These are phyloP conservation scores for Cyrtodaria siliqua DNA, from an alignment of 2,888 invertebrate genomes.

Conservation along the genomic window DNA sequence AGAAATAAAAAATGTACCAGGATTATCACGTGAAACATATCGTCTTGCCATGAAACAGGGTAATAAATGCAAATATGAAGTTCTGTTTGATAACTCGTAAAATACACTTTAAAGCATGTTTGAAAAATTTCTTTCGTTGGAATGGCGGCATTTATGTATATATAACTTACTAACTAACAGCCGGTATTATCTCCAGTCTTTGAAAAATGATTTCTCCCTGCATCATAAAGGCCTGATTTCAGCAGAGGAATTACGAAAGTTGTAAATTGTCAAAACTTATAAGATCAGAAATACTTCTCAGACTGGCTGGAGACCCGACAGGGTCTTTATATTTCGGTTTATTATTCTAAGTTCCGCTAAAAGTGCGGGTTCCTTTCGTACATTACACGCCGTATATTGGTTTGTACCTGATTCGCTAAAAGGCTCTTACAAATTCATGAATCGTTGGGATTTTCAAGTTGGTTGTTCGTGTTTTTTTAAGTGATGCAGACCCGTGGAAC, in stretches of 20 bases:
- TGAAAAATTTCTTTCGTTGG: too few relatives aligned
- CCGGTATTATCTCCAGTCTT: slow-evolving; percentile 39
- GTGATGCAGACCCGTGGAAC: too few relatives aligned
- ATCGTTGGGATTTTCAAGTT: background rate
- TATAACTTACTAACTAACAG: slow-evolving; percentile 53
- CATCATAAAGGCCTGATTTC: slow-evolving; percentile 38
- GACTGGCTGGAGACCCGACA: slow-evolving; percentile 50
- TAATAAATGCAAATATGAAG: too few relatives aligned
- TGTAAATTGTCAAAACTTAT: slow-evolving; percentile 62
- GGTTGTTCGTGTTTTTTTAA: background rate
- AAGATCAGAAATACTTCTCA: slow-evolving; percentile 43
- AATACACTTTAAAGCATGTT: too few relatives aligned
- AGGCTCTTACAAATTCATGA: background rate
- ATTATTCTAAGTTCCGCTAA: slow-evolving; percentile 21
- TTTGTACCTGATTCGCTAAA: slow-evolving; percentile 24
- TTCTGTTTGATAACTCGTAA: too few relatives aligned
- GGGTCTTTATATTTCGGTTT: slow-evolving; percentile 43
- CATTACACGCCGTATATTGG: slow-evolving; percentile 25
- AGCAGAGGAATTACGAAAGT: slow-evolving; percentile 45
- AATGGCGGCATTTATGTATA: too few relatives aligned
- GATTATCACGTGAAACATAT: too few relatives aligned
- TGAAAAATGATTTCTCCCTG: slow-evolving; percentile 46
- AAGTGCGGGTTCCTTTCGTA: slow-evolving; percentile 38
- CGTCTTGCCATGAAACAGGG: too few relatives aligned
- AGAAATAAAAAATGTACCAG: too few relatives aligned